A percentile compares a stretch with the other conserved stretches of the same genome.
These are phyloP conservation scores for Halcyon smyrnensis DNA, from an alignment of 2,797 vertebrate genomes.

Conservation along the genomic window DNA sequence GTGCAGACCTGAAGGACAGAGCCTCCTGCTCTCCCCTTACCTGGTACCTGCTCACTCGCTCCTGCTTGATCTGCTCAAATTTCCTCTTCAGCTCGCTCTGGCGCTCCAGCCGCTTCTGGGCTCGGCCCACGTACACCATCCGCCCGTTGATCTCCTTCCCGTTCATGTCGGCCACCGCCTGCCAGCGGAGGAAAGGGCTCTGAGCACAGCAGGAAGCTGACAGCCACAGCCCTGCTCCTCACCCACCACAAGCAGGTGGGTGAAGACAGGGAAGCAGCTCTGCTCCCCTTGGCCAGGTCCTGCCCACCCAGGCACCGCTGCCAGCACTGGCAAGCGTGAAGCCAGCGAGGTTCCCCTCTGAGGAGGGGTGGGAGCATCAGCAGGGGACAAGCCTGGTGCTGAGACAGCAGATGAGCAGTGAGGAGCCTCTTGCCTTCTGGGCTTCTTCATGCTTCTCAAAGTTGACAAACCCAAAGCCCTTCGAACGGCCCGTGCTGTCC, in stretches of 20 bases:
- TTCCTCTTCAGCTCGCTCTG: slow-evolving; percentile 93
- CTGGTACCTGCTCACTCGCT: slow-evolving; percentile 92
- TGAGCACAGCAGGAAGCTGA: neutral
- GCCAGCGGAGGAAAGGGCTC: neutral
- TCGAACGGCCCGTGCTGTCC: slow-evolving; percentile 85
- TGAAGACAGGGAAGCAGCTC: neutral
- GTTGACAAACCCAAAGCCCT: slow-evolving; percentile 97
- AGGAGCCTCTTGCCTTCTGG: slow-evolving; percentile 87
- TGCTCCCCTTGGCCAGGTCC: neutral
- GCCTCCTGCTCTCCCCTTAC: slow-evolving; percentile 67
- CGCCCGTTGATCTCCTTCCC: slow-evolving; percentile 92
- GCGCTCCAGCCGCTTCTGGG: slow-evolving; percentile 94
- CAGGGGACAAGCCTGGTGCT: neutral
- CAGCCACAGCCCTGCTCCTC: neutral
- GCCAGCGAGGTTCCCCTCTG: fast-evolving
- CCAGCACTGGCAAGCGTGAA: neutral
- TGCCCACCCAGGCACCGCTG: neutral
- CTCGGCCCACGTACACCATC: slow-evolving; percentile 89
- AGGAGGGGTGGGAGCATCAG: neutral
- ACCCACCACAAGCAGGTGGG: fast-evolving
- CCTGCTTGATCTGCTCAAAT: slow-evolving; percentile 95
- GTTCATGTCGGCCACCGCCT: slow-evolving; percentile 95
- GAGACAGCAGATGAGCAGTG: fast-evolving
- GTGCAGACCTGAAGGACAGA: fast-evolving
- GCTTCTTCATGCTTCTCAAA: slow-evolving; percentile 94